Evolutionary conservation across 2,113 vertebrate species (phyloP).

Genomic region (Crocuta crocuta): DNA sequence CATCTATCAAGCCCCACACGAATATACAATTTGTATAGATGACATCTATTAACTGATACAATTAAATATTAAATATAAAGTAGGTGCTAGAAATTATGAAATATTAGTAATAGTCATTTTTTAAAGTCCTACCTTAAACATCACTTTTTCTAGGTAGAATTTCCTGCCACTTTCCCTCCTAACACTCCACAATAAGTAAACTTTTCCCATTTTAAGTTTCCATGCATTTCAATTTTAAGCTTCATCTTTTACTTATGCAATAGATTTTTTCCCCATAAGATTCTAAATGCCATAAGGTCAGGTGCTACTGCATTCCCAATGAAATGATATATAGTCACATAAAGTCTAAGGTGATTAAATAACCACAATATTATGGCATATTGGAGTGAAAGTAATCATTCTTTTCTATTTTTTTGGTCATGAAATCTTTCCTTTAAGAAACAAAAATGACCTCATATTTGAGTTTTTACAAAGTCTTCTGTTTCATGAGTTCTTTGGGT

Average conservation of each 20-base stretch:
- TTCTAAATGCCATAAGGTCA: background rate
- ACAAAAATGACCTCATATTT: background rate
- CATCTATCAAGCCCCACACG: background rate
- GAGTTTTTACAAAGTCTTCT: background rate
- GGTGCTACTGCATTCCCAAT: background rate
- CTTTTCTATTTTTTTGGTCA: background rate
- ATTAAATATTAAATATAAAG: background rate
- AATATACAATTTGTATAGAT: background rate
- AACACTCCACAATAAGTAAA: background rate
- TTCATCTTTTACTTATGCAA: background rate
- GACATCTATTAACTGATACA: background rate
- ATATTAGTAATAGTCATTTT: background rate
- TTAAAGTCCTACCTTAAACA: background rate
- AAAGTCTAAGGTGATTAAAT: background rate
- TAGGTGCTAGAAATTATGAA: background rate
- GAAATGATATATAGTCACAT: background rate
- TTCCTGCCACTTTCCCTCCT: background rate
- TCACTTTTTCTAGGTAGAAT: background rate
- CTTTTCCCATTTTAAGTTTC: background rate
- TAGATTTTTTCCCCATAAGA: background rate
- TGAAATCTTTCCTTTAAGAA: background rate
- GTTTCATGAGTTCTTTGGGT: background rate
- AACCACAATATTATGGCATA: background rate
- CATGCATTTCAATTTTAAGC: background rate
- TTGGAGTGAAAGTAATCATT: background rate